phyloP scores from a whole-genome alignment of 2,113 vertebrate genomes.

The Brienomyrus longianalis region DNA sequence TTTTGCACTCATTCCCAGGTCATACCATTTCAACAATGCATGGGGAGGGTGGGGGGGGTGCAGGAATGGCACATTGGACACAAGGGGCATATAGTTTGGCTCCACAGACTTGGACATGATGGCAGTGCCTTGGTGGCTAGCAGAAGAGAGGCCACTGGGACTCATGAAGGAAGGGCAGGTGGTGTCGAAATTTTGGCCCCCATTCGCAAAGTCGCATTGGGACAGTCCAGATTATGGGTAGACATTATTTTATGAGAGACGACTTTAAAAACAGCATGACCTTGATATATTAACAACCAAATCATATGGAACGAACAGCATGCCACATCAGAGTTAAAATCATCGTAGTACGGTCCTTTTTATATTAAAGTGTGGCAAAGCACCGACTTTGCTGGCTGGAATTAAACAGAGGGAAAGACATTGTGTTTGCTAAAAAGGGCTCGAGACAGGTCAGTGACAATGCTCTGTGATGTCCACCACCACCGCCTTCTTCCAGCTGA shows the following conservation, averaged over 20 bases:
- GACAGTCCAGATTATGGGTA: background rate
- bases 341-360: background rate
- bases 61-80: background rate
- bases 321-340: background rate
- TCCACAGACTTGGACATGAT: background rate
- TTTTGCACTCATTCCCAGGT: background rate
- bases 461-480: constrained; percentile 98
- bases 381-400: background rate
- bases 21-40: background rate
- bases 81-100: background rate
- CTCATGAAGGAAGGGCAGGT: too few relatives aligned
- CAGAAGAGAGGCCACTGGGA: background rate
- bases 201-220: background rate
- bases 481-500: constrained; percentile 96
- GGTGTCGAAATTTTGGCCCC: background rate
- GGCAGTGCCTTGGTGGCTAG: background rate
- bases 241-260: background rate
- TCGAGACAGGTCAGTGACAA: constrained; percentile 70
- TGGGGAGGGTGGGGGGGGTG: background rate
- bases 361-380: constrained; percentile 1
- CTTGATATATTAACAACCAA: background rate
- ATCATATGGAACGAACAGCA: background rate
- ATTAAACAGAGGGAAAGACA: background rate
- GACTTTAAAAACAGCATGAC: constrained; percentile 10
- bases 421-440: constrained; percentile 1